phyloP scores from a whole-genome alignment of 1,140 invertebrate genomes.

The Scaptodrosophila lebanonensis region DNA sequence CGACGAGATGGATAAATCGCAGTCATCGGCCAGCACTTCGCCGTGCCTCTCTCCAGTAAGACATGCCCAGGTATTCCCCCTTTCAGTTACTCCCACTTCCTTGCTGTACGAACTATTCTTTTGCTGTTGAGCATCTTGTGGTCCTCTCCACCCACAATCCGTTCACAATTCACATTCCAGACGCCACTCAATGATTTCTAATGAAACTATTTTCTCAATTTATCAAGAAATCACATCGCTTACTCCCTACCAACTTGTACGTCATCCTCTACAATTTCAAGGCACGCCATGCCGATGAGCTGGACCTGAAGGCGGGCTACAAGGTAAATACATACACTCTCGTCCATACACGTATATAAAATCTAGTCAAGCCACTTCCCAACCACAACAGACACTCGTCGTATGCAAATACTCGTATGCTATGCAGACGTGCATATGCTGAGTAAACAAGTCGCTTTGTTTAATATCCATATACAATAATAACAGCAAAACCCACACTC shows the following conservation, averaged over 20 bases:
- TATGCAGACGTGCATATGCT: slow-evolving; percentile 15
- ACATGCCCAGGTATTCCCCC: slow-evolving; percentile 77
- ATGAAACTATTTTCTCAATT: slow-evolving; percentile 54
- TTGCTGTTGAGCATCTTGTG: slow-evolving; percentile 16
- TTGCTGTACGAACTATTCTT: not conserved
- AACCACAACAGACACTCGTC: not conserved
- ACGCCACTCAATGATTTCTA: slow-evolving; percentile 2
- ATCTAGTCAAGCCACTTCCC: slow-evolving; percentile 13
- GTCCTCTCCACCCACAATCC: not conserved
- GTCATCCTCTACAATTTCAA: slow-evolving; percentile 97
- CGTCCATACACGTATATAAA: not conserved
- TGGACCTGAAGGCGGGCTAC: slow-evolving; percentile 96
- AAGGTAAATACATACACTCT: slow-evolving; percentile 78
- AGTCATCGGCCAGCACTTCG: slow-evolving; percentile 93
- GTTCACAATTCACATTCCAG: not conserved
- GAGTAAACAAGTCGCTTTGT: slow-evolving; percentile 57
- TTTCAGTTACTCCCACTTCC: slow-evolving; percentile 9
- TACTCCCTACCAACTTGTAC: slow-evolving; percentile 93
- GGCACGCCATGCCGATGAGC: slow-evolving; percentile 93
- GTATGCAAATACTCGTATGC: not conserved
- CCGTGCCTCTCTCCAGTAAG: slow-evolving; percentile 92
- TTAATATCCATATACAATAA: no score
- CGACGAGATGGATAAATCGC: slow-evolving; percentile 93
- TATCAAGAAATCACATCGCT: slow-evolving; percentile 86
- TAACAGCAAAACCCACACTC: not conserved